These are phyloP conservation scores for Myotis davidii DNA, from an alignment of 2,113 vertebrate genomes.

Conservation along the genomic window DNA sequence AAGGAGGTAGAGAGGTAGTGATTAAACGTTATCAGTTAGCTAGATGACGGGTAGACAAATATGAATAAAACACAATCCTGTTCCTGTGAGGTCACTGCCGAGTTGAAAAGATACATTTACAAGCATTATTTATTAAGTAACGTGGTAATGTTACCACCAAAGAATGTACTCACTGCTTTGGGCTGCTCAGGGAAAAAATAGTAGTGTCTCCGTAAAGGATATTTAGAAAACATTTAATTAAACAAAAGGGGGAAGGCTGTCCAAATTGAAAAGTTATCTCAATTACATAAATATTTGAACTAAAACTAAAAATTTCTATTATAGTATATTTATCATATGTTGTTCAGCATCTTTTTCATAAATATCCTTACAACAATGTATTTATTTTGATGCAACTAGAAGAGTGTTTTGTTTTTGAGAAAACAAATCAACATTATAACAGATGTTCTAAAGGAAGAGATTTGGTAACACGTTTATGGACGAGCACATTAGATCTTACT, in stretches of 20 bases:
- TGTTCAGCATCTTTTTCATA: not conserved
- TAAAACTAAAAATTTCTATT: not conserved
- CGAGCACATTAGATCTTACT: not conserved
- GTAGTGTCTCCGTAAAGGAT: not conserved
- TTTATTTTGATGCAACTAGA: not conserved
- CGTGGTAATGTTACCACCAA: not conserved
- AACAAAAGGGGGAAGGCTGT: not conserved
- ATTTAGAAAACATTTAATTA: slow-evolving; percentile 19
- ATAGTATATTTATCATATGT: not conserved
- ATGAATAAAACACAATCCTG: not conserved
- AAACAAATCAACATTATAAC: not conserved
- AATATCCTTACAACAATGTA: not conserved
- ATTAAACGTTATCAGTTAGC: not conserved
- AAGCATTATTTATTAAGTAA: not conserved
- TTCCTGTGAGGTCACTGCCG: not conserved
- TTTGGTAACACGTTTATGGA: not conserved
- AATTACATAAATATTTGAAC: not conserved
- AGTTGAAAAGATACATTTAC: not conserved
- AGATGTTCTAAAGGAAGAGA: not conserved
- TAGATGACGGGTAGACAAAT: not conserved
- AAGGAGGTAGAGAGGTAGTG: not conserved
- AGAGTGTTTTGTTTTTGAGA: not conserved
- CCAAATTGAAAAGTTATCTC: not conserved
- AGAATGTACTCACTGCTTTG: not conserved
- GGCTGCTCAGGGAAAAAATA: not conserved